Evolutionary conservation across 2,113 vertebrate species (phyloP).

Genomic region (Setophaga coronata): DNA sequence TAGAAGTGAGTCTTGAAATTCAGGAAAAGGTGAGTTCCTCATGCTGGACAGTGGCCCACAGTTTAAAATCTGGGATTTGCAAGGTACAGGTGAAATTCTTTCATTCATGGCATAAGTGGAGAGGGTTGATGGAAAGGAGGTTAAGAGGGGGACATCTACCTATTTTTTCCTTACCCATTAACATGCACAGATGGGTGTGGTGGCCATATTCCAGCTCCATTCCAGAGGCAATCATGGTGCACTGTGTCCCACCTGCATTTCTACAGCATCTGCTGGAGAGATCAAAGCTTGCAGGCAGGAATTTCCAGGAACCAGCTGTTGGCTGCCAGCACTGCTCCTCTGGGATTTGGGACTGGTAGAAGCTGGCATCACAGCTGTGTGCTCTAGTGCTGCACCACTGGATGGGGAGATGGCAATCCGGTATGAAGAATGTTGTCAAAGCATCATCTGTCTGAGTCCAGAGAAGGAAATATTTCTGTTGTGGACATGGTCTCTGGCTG

Average conservation of each 20-base stretch:
- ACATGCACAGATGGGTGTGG: background rate
- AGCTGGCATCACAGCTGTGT: rapidly evolving
- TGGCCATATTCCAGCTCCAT: background rate
- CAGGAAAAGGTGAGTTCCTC: background rate
- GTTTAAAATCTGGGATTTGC: background rate
- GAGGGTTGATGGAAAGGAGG: background rate
- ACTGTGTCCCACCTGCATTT: background rate
- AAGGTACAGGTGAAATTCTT: background rate
- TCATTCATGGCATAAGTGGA: background rate
- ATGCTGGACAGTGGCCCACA: background rate
- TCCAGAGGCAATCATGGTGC: rapidly evolving
- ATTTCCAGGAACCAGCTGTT: background rate
- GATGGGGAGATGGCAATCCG: background rate
- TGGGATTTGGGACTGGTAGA: background rate
- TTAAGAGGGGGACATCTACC: background rate
- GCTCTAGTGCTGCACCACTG: background rate
- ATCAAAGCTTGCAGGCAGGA: background rate
- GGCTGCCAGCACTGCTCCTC: rapidly evolving
- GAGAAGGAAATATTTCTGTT: background rate
- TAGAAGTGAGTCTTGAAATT: background rate
- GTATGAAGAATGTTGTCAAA: background rate
- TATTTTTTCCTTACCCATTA: background rate
- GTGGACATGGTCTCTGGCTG: background rate
- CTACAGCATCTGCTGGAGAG: background rate
- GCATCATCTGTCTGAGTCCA: background rate